These are phyloP conservation scores for Mylabris sibirica DNA, from an alignment of 2,888 invertebrate species.

Conservation along the genomic window DNA sequence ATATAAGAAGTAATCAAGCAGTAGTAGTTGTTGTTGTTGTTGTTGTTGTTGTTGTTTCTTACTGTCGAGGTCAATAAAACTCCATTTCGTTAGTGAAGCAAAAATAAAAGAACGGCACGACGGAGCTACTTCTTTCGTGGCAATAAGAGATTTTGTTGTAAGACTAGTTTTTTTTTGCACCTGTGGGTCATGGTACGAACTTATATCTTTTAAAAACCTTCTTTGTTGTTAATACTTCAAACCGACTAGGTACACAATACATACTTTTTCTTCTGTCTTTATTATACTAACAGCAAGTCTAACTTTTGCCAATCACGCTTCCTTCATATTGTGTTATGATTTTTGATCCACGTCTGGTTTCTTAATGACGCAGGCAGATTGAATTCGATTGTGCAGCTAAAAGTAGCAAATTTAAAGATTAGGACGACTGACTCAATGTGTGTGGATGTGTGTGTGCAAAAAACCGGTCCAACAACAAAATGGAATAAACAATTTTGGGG, in stretches of 20 bases:
- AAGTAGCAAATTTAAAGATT: not conserved
- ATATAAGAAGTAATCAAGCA: not conserved
- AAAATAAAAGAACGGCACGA: conserved; percentile 27
- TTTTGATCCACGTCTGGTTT: not conserved
- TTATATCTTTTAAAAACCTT: conserved; percentile 17
- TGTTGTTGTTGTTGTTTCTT: not conserved
- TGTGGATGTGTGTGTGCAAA: not conserved
- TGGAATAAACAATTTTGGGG: conserved; percentile 1
- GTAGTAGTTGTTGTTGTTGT: not conserved
- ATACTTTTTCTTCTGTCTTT: not conserved
- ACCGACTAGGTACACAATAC: not conserved
- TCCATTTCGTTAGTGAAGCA: conserved; percentile 20
- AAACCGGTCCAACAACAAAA: conserved; percentile 9
- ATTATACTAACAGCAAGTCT: not conserved
- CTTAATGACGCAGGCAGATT: not conserved
- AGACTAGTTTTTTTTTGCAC: conserved; percentile 31
- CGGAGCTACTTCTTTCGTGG: conserved; percentile 28
- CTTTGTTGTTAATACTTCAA: not conserved
- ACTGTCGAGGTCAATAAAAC: conserved; percentile 30
- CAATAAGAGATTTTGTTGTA: conserved; percentile 29
- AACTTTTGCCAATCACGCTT: not conserved
- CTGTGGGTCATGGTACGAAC: conserved; percentile 21
- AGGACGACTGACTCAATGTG: not conserved
- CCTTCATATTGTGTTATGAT: not conserved
- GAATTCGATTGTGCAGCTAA: not conserved